These are phyloP conservation scores for Acanthurus leucopareius DNA, from an alignment of 2,797 vertebrate species.

Conservation along the genomic window DNA sequence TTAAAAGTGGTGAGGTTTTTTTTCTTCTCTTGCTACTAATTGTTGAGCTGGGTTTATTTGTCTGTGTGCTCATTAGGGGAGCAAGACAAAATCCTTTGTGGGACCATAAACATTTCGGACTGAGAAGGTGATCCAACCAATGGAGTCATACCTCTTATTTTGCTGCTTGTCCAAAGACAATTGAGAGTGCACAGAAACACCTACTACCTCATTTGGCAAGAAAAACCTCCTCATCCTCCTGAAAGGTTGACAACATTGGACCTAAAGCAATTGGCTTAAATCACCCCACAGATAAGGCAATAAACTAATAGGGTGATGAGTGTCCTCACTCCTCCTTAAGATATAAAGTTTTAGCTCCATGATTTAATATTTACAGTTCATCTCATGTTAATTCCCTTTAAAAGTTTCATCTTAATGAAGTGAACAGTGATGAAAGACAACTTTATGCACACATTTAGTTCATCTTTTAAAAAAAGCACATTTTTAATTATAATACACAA, in stretches of 20 bases:
- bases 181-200: conserved; percentile 41
- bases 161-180: conserved; percentile 48
- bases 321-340: conserved; percentile 40
- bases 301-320: conserved; percentile 61
- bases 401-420: conserved; percentile 53
- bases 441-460: conserved; percentile 35
- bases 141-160: conserved; percentile 59
- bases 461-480: conserved; percentile 32
- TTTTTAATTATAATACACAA: conserved; percentile 34
- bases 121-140: conserved; percentile 26
- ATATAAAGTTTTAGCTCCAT: conserved; percentile 46
- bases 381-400: conserved; percentile 47
- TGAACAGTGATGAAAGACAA: conserved; percentile 40
- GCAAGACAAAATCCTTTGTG: conserved; percentile 20
- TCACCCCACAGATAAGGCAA: conserved; percentile 53
- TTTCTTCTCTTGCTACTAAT: conserved; percentile 6
- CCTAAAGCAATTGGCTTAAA: conserved; percentile 66
- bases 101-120: conserved; percentile 43
- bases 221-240: conserved; percentile 27
- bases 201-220: conserved; percentile 58
- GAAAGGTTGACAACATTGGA: conserved; percentile 38
- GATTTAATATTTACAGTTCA: conserved; percentile 64
- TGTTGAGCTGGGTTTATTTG: conserved; percentile 27
- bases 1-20: neutral
- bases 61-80: conserved; percentile 26